These are phyloP conservation scores for Helarctos malayanus DNA, from an alignment of 2,797 vertebrate species.

Conservation along the genomic window DNA sequence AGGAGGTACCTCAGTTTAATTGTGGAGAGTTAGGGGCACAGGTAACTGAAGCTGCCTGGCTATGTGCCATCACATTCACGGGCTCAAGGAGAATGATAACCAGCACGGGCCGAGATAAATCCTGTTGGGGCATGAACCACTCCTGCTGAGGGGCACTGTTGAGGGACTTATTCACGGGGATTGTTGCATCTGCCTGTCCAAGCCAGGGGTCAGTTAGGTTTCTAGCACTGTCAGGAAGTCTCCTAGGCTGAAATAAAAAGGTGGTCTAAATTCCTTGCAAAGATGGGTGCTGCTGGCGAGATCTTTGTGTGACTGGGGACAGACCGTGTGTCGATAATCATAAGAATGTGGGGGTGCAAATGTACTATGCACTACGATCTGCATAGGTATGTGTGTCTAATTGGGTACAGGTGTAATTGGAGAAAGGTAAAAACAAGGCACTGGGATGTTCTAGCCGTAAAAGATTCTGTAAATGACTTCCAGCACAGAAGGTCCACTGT, in stretches of 20 bases:
- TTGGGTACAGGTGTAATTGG: background rate
- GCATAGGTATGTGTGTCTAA: background rate
- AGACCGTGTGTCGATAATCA: background rate
- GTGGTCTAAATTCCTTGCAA: background rate
- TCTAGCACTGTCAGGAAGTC: background rate
- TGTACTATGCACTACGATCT: background rate
- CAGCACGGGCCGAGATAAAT: background rate
- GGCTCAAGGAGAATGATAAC: background rate
- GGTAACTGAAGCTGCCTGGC: background rate
- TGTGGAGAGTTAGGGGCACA: background rate
- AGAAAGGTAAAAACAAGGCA: background rate
- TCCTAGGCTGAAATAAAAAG: background rate
- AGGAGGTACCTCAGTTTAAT: background rate
- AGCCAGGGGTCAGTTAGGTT: background rate
- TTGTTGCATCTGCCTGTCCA: background rate
- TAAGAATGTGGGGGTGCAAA: background rate
- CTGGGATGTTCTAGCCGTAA: background rate
- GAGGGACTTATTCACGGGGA: background rate
- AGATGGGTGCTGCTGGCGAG: background rate
- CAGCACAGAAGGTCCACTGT: too few relatives aligned
- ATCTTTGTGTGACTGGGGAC: background rate
- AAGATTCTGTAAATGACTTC: background rate
- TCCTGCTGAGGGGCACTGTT: background rate
- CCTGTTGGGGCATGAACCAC: background rate
- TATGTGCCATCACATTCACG: background rate